Evolutionary conservation across 2,113 vertebrate genomes (phyloP).

Genomic region (Nannospalax galili): DNA sequence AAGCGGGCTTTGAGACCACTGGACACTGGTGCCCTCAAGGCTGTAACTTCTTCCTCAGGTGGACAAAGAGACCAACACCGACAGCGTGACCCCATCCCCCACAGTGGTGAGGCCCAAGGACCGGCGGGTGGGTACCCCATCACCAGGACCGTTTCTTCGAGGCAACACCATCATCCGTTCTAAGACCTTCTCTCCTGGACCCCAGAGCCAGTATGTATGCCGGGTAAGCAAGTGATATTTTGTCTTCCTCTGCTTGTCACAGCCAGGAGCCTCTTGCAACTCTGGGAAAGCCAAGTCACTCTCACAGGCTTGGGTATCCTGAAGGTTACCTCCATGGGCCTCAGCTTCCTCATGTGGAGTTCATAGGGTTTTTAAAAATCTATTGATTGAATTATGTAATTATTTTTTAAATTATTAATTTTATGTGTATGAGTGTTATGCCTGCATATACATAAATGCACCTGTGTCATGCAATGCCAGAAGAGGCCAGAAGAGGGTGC

Average conservation of each 20-base stretch:
- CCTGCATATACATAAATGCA: too few species aligned
- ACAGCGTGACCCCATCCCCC: slow-evolving; percentile 83
- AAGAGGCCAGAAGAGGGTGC: too few species aligned
- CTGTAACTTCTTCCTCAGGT: slow-evolving; percentile 84
- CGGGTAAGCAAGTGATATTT: slow-evolving; percentile 87
- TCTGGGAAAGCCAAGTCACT: not conserved
- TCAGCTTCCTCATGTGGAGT: not conserved
- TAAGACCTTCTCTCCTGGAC: slow-evolving; percentile 98
- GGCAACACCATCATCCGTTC: slow-evolving; percentile 98
- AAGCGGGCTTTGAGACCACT: not conserved
- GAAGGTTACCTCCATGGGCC: too few species aligned
- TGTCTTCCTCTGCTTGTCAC: not conserved
- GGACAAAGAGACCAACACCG: slow-evolving; percentile 95
- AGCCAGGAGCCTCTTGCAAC: rapidly evolving
- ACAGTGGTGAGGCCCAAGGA: slow-evolving; percentile 96
- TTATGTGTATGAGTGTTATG: too few species aligned
- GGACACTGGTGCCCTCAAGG: not conserved
- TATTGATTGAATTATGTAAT: too few species aligned
- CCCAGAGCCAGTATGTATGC: slow-evolving; percentile 98
- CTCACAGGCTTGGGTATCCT: rapidly evolving
- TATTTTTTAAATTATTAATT: too few species aligned
- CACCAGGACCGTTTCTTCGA: slow-evolving; percentile 92
- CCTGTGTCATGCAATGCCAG: too few species aligned
- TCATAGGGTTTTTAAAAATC: too few species aligned
- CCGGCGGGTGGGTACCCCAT: slow-evolving; percentile 87